These are phyloP conservation scores for Ptyas mucosa DNA, from an alignment of 2,113 vertebrate species.

Conservation along the genomic window DNA sequence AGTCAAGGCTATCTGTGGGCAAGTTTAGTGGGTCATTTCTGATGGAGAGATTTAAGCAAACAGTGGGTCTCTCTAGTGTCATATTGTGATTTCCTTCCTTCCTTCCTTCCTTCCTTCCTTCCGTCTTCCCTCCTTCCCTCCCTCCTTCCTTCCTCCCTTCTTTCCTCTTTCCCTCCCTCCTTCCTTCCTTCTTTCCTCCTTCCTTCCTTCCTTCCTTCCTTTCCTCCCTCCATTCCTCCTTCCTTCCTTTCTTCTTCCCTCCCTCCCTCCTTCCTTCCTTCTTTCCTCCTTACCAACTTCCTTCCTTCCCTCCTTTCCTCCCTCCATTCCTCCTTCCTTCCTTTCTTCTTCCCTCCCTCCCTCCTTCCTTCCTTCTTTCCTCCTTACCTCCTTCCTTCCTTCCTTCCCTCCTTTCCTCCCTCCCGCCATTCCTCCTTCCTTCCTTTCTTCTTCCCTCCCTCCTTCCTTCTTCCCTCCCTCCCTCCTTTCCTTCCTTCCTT, in stretches of 20 bases:
- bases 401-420: not conserved
- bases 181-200: too few relatives aligned
- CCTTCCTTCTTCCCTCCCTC: accelerated
- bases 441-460: accelerated
- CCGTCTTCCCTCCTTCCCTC: not conserved
- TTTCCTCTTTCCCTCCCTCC: too few relatives aligned
- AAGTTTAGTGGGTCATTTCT: slow-evolving; percentile 55
- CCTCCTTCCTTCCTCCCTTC: too few relatives aligned
- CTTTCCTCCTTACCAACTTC: not conserved
- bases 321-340: too few relatives aligned
- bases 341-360: too few relatives aligned
- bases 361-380: too few relatives aligned
- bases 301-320: not conserved
- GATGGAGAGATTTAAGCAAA: slow-evolving; percentile 59
- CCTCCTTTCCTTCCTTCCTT: not conserved
- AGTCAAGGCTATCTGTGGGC: slow-evolving; percentile 55
- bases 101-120: too few relatives aligned
- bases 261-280: too few relatives aligned
- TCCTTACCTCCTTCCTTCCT: not conserved
- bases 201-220: too few relatives aligned
- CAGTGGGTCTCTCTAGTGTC: slow-evolving; percentile 41
- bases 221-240: too few relatives aligned
- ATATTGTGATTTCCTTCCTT: slow-evolving; percentile 13
- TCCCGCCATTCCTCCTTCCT: too few relatives aligned
- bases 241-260: too few relatives aligned